A percentile compares a stretch with the other conserved stretches of the same genome.
Conservation (phyloP, 2,113 vertebrate genomes). For the Amblyornis subalaris region DNA sequence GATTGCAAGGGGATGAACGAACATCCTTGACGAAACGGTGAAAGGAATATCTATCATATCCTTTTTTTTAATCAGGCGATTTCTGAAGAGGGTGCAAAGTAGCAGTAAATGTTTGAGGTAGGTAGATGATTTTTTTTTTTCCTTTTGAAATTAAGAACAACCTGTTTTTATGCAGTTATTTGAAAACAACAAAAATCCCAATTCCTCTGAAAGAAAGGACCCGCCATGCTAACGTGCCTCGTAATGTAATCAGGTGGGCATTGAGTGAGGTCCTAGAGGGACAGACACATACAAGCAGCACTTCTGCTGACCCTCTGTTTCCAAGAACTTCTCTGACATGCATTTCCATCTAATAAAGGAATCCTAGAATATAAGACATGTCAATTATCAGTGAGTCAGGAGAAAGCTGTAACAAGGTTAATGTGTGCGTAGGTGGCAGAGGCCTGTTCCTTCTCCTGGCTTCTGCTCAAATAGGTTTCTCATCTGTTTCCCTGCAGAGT, state of each 20-base stretch:
- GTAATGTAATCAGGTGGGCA: neutral
- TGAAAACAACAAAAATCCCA: neutral
- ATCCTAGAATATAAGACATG: neutral
- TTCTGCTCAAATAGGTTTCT: neutral
- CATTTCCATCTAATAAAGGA: neutral
- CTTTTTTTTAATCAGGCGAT: neutral
- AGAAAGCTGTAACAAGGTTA: neutral
- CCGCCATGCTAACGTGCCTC: too few species aligned
- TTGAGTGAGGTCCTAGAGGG: neutral
- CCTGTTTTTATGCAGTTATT: neutral
- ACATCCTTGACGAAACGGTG: neutral
- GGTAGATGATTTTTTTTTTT: neutral
- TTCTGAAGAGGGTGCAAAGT: neutral
- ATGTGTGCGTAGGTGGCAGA: neutral
- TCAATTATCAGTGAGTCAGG: neutral
- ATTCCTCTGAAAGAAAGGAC: neutral
- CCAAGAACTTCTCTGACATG: neutral
- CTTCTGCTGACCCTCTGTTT: neutral
- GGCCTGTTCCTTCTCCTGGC: neutral
- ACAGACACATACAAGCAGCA: neutral
- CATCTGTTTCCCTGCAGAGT: neutral
- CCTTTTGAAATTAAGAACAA: neutral
- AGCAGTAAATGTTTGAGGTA: neutral
- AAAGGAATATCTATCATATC: neutral
- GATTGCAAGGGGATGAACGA: neutral